phyloP scores from a whole-genome alignment of 2,797 vertebrate species.

The Rhinella marina region DNA sequence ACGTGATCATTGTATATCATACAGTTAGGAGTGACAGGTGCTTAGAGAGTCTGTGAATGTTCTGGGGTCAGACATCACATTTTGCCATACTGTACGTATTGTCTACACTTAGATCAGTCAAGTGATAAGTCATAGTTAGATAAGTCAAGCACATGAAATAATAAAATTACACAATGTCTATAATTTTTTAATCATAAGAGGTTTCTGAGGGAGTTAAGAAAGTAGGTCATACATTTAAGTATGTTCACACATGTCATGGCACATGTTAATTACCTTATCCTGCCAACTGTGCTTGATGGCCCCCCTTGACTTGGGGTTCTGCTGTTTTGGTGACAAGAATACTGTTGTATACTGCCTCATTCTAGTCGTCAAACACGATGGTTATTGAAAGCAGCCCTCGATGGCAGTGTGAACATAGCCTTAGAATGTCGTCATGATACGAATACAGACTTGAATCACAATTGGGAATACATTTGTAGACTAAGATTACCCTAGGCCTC shows the following conservation, averaged over 20 bases:
- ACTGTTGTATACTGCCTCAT: not conserved
- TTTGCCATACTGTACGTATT: not conserved
- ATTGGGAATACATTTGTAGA: not conserved
- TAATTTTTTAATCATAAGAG: not conserved
- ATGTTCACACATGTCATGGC: not conserved
- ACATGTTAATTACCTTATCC: too few relatives aligned
- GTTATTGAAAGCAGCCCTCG: too few relatives aligned
- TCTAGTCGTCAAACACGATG: too few relatives aligned
- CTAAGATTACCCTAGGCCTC: too few relatives aligned
- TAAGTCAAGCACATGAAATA: not conserved
- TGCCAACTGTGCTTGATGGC: not conserved
- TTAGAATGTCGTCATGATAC: not conserved
- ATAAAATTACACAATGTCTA: not conserved
- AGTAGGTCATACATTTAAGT: too few relatives aligned
- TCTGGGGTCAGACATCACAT: not conserved
- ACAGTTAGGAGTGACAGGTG: slow-evolving; percentile 11
- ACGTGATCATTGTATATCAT: slow-evolving; percentile 12
- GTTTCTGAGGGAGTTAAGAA: not conserved
- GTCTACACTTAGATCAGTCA: not conserved
- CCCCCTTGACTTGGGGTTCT: not conserved
- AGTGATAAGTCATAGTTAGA: too few relatives aligned
- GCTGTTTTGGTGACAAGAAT: not conserved
- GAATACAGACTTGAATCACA: too few relatives aligned
- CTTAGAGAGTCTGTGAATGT: not conserved
- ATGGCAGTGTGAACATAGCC: not conserved